A percentile compares a stretch with the other conserved stretches of the same genome.
phyloP scores from a whole-genome alignment of 2,888 invertebrate species.

The Temnothorax ravouxi region DNA sequence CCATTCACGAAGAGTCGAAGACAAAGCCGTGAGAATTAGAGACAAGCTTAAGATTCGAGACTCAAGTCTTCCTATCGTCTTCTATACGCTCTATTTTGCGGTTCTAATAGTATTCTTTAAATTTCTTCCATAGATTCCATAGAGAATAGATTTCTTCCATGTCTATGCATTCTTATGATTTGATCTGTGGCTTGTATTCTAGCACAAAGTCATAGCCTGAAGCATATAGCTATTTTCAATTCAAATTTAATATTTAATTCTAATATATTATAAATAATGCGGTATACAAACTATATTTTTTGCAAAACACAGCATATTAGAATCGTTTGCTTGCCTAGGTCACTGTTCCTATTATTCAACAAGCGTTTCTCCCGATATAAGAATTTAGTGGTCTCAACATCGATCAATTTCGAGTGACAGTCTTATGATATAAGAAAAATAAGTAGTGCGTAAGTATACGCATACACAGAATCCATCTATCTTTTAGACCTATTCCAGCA shows the following conservation, averaged over 20 bases:
- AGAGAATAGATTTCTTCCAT: neutral
- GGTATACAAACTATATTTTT: neutral
- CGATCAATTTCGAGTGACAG: constrained; percentile 40
- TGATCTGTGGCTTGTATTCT: constrained; percentile 13
- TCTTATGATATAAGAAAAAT: constrained; percentile 44
- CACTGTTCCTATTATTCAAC: neutral
- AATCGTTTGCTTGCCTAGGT: neutral
- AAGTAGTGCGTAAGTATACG: constrained; percentile 10
- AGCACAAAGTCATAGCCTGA: neutral
- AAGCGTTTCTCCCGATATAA: constrained; percentile 2
- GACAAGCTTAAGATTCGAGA: constrained; percentile 28
- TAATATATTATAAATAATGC: neutral
- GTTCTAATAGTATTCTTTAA: neutral
- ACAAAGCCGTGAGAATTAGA: constrained; percentile 43
- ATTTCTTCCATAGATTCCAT: neutral
- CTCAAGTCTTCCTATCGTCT: neutral
- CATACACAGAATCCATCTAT: constrained; percentile 28
- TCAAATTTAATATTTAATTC: neutral
- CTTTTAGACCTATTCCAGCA: constrained; percentile 25
- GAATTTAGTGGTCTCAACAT: constrained; percentile 22
- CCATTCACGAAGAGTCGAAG: constrained; percentile 10
- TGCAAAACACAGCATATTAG: neutral
- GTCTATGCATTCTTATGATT: constrained; percentile 4
- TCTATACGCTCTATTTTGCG: constrained; percentile 19
- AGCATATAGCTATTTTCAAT: neutral